A percentile compares a stretch with the other conserved stretches of the same genome.
phyloP scores from a whole-genome alignment of 2,888 invertebrate species.

The Eurois occulta region DNA sequence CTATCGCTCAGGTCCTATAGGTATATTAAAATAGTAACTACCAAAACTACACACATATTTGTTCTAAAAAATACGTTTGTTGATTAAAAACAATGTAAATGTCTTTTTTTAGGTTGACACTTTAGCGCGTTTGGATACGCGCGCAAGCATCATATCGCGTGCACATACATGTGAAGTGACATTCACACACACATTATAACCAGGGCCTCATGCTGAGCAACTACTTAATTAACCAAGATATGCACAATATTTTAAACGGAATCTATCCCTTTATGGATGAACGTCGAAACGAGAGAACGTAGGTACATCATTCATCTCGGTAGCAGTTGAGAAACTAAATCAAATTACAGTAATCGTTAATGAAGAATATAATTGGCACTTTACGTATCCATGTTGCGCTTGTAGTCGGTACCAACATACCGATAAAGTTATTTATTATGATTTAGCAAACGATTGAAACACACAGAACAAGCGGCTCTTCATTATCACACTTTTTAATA shows the following conservation, averaged over 20 bases:
- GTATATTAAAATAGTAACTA: no score
- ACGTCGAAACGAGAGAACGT: slow-evolving; percentile 6
- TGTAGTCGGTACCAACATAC: slow-evolving; percentile 20
- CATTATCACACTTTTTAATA: slow-evolving; percentile 64
- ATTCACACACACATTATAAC: neutral
- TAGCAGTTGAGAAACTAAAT: slow-evolving; percentile 30
- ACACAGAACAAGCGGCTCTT: slow-evolving; percentile 51
- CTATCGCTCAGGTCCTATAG: neutral
- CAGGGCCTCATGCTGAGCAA: no score
- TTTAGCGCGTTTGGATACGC: neutral
- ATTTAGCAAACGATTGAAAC: slow-evolving; percentile 53
- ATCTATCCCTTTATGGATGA: neutral
- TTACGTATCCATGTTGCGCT: slow-evolving; percentile 42
- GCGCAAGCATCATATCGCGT: neutral
- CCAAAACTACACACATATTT: neutral
- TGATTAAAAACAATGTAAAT: neutral
- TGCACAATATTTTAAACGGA: neutral
- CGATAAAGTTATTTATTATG: slow-evolving; percentile 51
- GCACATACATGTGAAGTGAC: neutral
- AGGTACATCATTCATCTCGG: slow-evolving; percentile 9
- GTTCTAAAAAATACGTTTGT: neutral
- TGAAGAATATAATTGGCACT: slow-evolving; percentile 52
- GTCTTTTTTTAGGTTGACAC: neutral
- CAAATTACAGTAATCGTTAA: slow-evolving; percentile 39
- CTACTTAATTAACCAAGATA: neutral